These are phyloP conservation scores for Drosophila nebulosa DNA, from an alignment of 1,140 invertebrate genomes.

Conservation along the genomic window DNA sequence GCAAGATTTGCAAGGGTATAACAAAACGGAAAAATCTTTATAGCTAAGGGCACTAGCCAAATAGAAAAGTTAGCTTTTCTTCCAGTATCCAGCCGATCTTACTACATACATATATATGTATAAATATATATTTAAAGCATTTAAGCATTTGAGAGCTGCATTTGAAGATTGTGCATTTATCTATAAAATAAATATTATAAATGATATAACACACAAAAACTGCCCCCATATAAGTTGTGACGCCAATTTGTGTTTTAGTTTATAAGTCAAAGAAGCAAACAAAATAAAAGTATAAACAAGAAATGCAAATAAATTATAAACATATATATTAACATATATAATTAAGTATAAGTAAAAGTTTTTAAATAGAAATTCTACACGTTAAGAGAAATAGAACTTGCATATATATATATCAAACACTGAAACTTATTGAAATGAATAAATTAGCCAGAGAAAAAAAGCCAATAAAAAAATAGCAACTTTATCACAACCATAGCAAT, in stretches of 20 bases:
- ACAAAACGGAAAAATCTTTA: conserved; percentile 17
- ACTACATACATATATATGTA: not conserved
- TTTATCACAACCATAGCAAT: conserved; percentile 28
- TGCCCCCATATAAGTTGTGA: conserved; percentile 43
- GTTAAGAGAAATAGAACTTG: conserved; percentile 43
- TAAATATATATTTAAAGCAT: not conserved
- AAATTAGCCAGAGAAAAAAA: conserved; percentile 59
- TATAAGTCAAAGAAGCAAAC: conserved; percentile 44
- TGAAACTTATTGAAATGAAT: conserved; percentile 45
- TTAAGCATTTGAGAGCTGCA: conserved; percentile 34
- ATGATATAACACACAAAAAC: conserved; percentile 7
- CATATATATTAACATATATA: conserved; percentile 18
- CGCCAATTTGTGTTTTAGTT: conserved; percentile 51
- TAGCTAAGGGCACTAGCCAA: conserved; percentile 35
- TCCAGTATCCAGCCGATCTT: conserved; percentile 33
- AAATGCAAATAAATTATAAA: too few relatives aligned
- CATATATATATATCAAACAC: conserved; percentile 48
- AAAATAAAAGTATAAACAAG: conserved; percentile 17
- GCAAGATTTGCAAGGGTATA: conserved; percentile 28
- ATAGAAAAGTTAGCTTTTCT: conserved; percentile 21
- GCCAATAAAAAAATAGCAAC: conserved; percentile 36
- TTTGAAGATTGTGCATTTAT: conserved; percentile 68
- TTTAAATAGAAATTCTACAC: conserved; percentile 71
- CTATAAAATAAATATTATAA: conserved; percentile 24
- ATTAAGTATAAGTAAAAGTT: conserved; percentile 60